phyloP scores from a whole-genome alignment of 2,888 invertebrate genomes.

The Halocaridina rubra region DNA sequence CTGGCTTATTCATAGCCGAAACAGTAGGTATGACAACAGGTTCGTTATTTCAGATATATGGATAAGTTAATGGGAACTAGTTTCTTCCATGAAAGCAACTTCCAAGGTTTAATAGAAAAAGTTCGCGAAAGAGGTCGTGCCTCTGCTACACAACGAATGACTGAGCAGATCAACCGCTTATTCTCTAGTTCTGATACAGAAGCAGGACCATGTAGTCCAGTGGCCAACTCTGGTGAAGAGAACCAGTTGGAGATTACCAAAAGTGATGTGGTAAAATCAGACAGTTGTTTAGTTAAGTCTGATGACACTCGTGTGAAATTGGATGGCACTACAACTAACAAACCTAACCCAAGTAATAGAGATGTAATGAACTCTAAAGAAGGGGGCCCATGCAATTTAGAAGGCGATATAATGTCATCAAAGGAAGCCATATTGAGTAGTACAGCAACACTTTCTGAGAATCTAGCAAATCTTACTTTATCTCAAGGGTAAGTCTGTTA shows the following conservation, averaged over 20 bases:
- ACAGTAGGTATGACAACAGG: background rate
- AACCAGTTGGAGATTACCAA: background rate
- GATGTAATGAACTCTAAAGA: constrained; percentile 27
- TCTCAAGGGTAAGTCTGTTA: constrained; percentile 30
- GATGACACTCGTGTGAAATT: no score
- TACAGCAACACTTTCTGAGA: constrained; percentile 46
- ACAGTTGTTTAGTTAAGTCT: no score
- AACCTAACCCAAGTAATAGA: constrained; percentile 24
- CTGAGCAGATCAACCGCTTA: constrained; percentile 66
- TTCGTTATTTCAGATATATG: constrained; percentile 73
- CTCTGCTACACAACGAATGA: constrained; percentile 78
- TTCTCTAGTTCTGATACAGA: constrained; percentile 52
- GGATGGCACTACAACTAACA: constrained; percentile 18
- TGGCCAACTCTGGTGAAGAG: constrained; percentile 17
- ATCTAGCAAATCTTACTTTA: constrained; percentile 49
- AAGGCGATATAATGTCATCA: constrained; percentile 39
- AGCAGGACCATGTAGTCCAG: background rate
- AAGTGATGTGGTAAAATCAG: background rate
- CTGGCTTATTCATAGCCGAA: no score
- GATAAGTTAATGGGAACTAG: constrained; percentile 87
- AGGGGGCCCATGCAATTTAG: constrained; percentile 4
- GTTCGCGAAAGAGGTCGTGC: constrained; percentile 80
- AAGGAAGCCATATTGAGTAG: constrained; percentile 53
- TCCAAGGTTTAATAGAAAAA: constrained; percentile 76
- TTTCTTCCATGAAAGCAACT: constrained; percentile 79